Evolutionary conservation across 2,797 vertebrate genomes (phyloP), one percentile per base, ranked within the genome.

Genomic region (Scolopax rusticola): DNA sequence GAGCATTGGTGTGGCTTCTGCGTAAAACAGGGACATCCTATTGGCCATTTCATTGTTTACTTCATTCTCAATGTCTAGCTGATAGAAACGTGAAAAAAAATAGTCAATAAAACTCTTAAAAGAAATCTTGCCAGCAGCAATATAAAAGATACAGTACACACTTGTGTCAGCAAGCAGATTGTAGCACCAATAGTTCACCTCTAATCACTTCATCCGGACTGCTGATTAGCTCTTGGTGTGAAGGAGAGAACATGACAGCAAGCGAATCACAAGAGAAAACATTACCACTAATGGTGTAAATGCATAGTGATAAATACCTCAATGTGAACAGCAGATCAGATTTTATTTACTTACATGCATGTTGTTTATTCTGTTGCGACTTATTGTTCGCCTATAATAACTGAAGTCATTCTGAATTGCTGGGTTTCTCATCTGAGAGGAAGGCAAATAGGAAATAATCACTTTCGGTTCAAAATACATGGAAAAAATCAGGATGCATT

Each of bases 1-100:
- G 97, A 99, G 98, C 99, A 99, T 99, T 10, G 99, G 99, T 0
- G 99, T 99, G 80, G 99, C 99, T 97, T 99, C 99, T 11, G 99
- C 99, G 33, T 99, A 99, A 97, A 99, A 99, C 75, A 99, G 98
- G 84, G 99, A 99, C 99, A 99, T 99, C 97, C 99, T 98, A 93
- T 99, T 99, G 84, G 99, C 99, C 99, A 99, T 99, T 98, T 99
- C 99, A 15, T 99, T 99, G 98, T 99, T 99, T 63, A 99, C 99
- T 98, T 99, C 99, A 67, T 98, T 99, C 98, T 99, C 99, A 81
- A 99, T 99, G 96, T 99, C 99, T 98, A 99, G 95, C 99, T 99
- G 96, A 33, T 93, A 90, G 95, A 89, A 97, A 96, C 8, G 98
- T 53, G 47, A 95, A 51, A 85, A 94, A 96, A 94, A 76, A 78